These are phyloP conservation scores for Lacerta bilineata DNA, from an alignment of 2,797 vertebrate species.

Conservation along the genomic window DNA sequence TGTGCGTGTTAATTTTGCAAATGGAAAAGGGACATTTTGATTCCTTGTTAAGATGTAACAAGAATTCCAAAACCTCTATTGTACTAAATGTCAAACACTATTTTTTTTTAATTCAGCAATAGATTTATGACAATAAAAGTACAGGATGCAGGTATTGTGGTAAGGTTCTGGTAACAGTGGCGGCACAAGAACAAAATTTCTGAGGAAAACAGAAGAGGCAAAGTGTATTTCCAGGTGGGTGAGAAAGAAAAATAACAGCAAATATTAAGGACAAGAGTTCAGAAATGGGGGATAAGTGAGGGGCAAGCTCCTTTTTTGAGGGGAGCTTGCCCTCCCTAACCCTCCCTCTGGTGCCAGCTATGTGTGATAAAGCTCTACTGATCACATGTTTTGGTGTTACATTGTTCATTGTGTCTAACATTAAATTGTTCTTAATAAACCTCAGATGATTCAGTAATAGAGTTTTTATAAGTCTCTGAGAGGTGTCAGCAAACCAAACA, in stretches of 20 bases:
- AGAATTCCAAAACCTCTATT: neutral
- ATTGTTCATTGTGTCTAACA: conserved; percentile 5
- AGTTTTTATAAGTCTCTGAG: conserved; percentile 20
- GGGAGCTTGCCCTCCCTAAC: too few species aligned
- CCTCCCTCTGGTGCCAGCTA: too few species aligned
- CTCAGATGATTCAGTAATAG: conserved; percentile 25
- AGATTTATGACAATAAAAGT: neutral
- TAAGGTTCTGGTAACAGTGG: neutral
- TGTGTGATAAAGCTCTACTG: neutral
- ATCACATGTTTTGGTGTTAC: neutral
- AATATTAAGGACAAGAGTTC: too few species aligned
- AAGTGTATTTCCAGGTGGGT: too few species aligned
- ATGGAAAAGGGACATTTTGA: neutral
- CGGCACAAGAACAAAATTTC: too few species aligned
- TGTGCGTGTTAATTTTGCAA: neutral
- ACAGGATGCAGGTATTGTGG: neutral
- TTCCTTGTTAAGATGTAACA: neutral
- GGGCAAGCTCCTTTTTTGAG: too few species aligned
- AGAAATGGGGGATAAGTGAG: too few species aligned
- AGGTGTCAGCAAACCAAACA: conserved; percentile 53
- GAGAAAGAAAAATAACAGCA: too few species aligned
- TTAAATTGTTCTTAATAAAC: conserved; percentile 10
- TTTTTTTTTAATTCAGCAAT: neutral
- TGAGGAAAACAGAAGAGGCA: too few species aligned
- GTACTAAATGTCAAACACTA: neutral